Evolutionary conservation across 2,113 vertebrate species (phyloP).

Genomic region (Tachuris rubrigastra): DNA sequence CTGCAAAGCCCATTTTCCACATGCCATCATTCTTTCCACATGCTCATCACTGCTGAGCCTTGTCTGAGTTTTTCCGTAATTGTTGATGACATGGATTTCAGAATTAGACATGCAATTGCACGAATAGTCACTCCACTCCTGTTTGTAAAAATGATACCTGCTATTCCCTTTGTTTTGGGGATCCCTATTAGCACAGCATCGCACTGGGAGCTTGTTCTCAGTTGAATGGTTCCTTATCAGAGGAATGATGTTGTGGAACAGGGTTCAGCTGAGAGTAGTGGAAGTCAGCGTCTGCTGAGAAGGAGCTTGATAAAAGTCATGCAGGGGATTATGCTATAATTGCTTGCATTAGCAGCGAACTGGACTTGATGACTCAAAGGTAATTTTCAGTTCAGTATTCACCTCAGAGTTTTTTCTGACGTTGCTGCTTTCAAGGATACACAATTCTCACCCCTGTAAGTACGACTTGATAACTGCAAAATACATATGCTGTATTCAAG

Average conservation of each 20-base stretch:
- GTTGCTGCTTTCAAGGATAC: background rate
- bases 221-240: background rate
- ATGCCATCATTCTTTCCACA: background rate
- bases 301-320: background rate
- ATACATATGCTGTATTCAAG: background rate
- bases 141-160: background rate
- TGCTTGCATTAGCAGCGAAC: background rate
- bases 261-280: background rate
- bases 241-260: background rate
- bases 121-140: background rate
- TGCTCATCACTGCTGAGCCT: background rate
- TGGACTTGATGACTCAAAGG: background rate
- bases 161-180: background rate
- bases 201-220: background rate
- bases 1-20: background rate
- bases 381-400: background rate
- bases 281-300: constrained; percentile 8
- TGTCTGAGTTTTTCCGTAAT: background rate
- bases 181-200: background rate
- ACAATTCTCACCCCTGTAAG: background rate
- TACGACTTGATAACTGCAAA: background rate
- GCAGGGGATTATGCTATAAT: background rate
- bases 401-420: background rate
- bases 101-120: background rate
- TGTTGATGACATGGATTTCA: background rate